phyloP scores from a whole-genome alignment of 2,797 vertebrate genomes.

The Lagorchestes hirsutus region DNA sequence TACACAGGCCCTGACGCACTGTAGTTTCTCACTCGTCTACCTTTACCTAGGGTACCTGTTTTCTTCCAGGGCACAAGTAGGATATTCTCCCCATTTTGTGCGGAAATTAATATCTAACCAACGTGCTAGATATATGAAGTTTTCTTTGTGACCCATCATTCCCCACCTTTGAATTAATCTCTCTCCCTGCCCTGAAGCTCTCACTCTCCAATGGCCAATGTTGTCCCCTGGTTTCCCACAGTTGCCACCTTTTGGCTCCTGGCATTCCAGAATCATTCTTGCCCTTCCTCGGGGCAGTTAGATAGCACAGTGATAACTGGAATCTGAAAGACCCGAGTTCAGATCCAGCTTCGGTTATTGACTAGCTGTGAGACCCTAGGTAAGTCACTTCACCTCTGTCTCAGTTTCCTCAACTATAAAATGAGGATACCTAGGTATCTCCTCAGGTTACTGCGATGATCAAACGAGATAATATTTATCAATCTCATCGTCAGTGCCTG shows the following conservation, averaged over 20 bases:
- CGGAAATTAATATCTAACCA: neutral
- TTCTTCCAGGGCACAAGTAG: neutral
- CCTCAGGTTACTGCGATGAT: neutral
- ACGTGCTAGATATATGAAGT: neutral
- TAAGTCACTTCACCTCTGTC: neutral
- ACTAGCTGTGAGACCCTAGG: neutral
- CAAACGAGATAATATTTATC: neutral
- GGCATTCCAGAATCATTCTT: neutral
- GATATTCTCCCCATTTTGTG: neutral
- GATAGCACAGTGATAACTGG: neutral
- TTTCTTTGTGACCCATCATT: neutral
- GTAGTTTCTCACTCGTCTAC: neutral
- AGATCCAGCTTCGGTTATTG: neutral
- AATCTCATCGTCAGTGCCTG: neutral
- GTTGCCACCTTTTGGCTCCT: neutral
- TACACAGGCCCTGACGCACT: neutral
- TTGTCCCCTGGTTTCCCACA: neutral
- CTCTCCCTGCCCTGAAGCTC: neutral
- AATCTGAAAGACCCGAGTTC: neutral
- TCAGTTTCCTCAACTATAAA: neutral
- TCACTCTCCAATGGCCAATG: neutral
- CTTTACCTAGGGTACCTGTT: neutral
- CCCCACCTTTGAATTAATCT: neutral
- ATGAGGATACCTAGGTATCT: neutral
- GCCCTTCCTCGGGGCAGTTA: neutral